Evolutionary conservation across 2,888 invertebrate species (phyloP).

Genomic region (Escarpia spicata): DNA sequence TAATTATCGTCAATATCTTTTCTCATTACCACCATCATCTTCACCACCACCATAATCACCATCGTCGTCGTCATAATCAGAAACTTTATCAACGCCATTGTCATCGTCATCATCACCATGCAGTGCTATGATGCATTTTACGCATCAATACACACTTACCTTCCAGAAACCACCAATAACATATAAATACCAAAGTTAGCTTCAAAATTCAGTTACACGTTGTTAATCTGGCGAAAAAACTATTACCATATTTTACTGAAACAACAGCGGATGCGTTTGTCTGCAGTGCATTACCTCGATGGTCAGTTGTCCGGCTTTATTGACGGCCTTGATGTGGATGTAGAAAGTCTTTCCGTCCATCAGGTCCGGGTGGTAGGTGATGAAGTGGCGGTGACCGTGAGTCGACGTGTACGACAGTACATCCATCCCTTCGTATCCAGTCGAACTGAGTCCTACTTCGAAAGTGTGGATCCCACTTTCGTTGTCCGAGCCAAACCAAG

Average conservation of each 20-base stretch:
- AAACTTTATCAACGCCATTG: background rate
- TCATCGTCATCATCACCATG: background rate
- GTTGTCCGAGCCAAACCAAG: constrained; percentile 19
- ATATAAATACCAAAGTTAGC: no score
- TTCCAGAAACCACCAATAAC: no score
- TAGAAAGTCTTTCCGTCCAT: constrained; percentile 46
- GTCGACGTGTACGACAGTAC: constrained; percentile 42
- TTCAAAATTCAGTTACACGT: background rate
- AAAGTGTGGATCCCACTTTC: constrained; percentile 46
- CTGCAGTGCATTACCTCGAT: constrained; percentile 34
- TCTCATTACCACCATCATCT: constrained; percentile 19
- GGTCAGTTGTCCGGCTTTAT: constrained; percentile 41
- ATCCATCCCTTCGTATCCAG: constrained; percentile 42
- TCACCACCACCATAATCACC: constrained; percentile 2
- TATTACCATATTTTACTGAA: background rate
- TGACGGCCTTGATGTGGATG: constrained; percentile 47
- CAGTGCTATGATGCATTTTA: no score
- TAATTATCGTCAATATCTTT: background rate
- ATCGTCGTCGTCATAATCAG: constrained; percentile 20
- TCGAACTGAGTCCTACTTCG: constrained; percentile 45
- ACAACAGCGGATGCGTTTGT: background rate
- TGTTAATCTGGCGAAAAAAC: background rate
- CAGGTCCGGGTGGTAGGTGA: constrained; percentile 44
- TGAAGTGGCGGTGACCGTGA: constrained; percentile 44
- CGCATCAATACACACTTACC: no score